phyloP scores from a whole-genome alignment of 92 coral and sea anemone species.

The Zoanthus solanderi region DNA sequence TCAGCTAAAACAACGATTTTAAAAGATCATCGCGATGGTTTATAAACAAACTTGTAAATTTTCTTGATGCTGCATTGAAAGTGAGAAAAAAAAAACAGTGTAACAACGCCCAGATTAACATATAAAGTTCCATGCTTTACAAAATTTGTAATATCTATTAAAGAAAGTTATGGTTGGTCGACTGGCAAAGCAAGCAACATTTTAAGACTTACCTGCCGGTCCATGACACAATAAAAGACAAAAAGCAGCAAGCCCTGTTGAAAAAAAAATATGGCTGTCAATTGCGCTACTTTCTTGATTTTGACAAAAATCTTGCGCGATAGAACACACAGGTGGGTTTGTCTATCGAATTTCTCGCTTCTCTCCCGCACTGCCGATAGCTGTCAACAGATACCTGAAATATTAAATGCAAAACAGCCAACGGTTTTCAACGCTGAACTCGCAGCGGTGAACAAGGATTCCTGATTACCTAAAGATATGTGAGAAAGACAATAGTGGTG shows the following conservation, averaged over 20 bases:
- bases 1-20: not conserved
- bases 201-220: slow-evolving; percentile 72
- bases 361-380: not conserved
- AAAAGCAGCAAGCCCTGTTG: slow-evolving; percentile 79
- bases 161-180: slow-evolving; percentile 19
- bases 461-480: slow-evolving; percentile 23
- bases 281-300: not conserved
- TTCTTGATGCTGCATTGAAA: not conserved
- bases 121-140: slow-evolving; percentile 11
- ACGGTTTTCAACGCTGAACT: slow-evolving; percentile 4
- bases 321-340: not conserved
- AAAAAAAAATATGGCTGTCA: slow-evolving; percentile 34
- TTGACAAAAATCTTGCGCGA: not conserved
- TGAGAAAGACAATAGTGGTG: slow-evolving; percentile 13
- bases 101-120: slow-evolving; percentile 43
- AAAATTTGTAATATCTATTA: not conserved
- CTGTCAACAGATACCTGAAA: not conserved
- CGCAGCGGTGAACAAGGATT: slow-evolving; percentile 4
- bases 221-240: slow-evolving; percentile 80
- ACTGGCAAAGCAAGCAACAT: slow-evolving; percentile 15
- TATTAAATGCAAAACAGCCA: slow-evolving; percentile 22
- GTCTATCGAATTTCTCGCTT: not conserved
- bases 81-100: slow-evolving; percentile 13
- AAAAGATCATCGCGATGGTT: not conserved
- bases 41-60: not conserved